Conservation (phyloP, 1,140 invertebrate genomes). For the Anoplophora glabripennis region DNA sequence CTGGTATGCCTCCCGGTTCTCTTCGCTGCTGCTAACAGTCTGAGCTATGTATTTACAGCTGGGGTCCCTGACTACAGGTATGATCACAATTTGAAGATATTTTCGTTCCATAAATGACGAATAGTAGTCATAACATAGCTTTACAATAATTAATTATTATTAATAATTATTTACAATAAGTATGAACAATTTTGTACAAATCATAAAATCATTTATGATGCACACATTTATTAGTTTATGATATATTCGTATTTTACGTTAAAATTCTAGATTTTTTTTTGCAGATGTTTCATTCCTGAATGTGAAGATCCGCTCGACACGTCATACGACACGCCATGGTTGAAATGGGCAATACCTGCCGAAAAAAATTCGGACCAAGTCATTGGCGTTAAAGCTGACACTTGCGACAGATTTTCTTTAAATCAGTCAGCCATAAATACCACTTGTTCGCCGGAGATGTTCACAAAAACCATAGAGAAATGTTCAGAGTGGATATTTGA, state of each 20-base stretch:
- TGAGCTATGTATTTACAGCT: constrained; percentile 61
- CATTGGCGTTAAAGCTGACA: constrained; percentile 28
- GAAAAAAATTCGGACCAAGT: constrained; percentile 19
- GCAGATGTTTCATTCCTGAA: constrained; percentile 51
- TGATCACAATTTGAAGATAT: too few relatives aligned
- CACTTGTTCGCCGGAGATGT: constrained; percentile 43
- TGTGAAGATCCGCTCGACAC: constrained; percentile 49
- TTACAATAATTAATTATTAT: too few relatives aligned
- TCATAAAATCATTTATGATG: too few relatives aligned
- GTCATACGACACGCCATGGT: constrained; percentile 49
- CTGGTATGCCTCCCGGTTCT: constrained; percentile 59
- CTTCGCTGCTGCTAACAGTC: constrained; percentile 58
- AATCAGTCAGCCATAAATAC: constrained; percentile 22
- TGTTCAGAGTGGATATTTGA: constrained; percentile 55
- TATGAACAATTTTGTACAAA: too few relatives aligned
- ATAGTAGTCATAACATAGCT: too few relatives aligned
- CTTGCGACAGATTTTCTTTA: constrained; percentile 38
- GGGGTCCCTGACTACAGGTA: constrained; percentile 56
- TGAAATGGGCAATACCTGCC: constrained; percentile 49
- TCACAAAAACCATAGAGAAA: constrained; percentile 36
- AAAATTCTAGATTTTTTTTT: constrained; percentile 11
- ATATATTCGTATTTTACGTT: too few relatives aligned
- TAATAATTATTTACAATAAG: too few relatives aligned
- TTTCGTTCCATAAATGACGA: too few relatives aligned
- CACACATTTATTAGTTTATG: too few relatives aligned